Conservation (phyloP, 1,140 invertebrate species). For the Zophobas morio region DNA sequence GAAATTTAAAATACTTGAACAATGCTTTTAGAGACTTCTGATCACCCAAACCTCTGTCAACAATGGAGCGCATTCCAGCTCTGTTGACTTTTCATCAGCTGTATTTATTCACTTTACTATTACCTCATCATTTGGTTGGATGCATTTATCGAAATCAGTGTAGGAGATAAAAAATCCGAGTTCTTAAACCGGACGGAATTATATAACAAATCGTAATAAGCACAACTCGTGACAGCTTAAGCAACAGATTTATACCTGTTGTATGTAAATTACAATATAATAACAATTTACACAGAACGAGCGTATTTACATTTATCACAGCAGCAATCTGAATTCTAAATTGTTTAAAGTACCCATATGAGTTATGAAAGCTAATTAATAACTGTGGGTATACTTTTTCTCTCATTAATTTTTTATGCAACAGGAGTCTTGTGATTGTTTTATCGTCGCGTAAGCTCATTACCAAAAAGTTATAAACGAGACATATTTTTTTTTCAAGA, state of each 20-base stretch:
- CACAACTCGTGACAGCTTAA: neutral
- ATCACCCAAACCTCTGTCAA: slow-evolving; percentile 53
- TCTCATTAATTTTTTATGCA: slow-evolving; percentile 1
- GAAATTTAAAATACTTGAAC: slow-evolving; percentile 7
- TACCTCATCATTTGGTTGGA: slow-evolving; percentile 56
- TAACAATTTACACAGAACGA: neutral
- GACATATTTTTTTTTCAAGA: slow-evolving; percentile 13
- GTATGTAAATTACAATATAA: neutral
- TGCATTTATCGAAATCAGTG: slow-evolving; percentile 49
- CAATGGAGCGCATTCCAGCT: slow-evolving; percentile 50
- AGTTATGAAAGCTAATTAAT: neutral
- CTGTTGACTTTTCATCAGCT: slow-evolving; percentile 61
- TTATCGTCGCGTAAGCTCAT: slow-evolving; percentile 9
- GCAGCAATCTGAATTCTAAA: neutral
- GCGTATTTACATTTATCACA: neutral
- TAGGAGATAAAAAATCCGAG: neutral
- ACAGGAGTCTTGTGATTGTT: neutral
- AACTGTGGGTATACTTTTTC: neutral
- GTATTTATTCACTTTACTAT: slow-evolving; percentile 58
- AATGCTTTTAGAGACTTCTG: slow-evolving; percentile 30
- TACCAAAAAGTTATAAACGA: slow-evolving; percentile 27
- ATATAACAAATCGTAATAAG: neutral
- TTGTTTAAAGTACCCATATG: neutral
- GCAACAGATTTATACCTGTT: neutral
- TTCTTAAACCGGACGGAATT: too few species aligned